These are phyloP conservation scores for Vulpes vulpes DNA, from an alignment of 2,113 vertebrate genomes.

Conservation along the genomic window DNA sequence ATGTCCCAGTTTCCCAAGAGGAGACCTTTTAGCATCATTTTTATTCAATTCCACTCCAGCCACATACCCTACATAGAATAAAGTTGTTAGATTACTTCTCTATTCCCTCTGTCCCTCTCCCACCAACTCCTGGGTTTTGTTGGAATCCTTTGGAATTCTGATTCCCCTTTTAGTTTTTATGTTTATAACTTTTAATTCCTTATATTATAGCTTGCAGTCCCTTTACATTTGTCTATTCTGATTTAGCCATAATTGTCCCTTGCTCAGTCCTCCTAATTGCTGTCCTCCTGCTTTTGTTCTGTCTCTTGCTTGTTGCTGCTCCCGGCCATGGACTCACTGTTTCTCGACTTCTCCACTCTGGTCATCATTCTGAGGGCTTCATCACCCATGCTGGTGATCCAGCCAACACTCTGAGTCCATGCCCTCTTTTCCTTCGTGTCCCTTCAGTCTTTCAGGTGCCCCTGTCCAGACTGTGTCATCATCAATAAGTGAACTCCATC, in stretches of 20 bases:
- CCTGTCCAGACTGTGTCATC: background rate
- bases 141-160: background rate
- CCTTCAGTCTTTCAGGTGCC: background rate
- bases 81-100: background rate
- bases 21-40: background rate
- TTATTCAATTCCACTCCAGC: background rate
- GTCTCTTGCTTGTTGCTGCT: background rate
- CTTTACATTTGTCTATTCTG: background rate
- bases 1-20: background rate
- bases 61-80: background rate
- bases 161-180: background rate
- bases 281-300: background rate
- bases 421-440: background rate
- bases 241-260: background rate
- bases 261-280: background rate
- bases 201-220: background rate
- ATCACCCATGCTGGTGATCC: background rate
- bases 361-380: background rate
- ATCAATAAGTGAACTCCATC: background rate
- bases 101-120: background rate
- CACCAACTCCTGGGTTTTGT: background rate
- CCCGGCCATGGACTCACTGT: background rate
- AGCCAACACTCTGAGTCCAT: background rate
- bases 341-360: too few species aligned
- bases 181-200: background rate